A percentile compares a stretch with the other conserved stretches of the same genome.
These are phyloP conservation scores for Danio albolineatus DNA, from an alignment of 2,797 vertebrate species.

Conservation along the genomic window DNA sequence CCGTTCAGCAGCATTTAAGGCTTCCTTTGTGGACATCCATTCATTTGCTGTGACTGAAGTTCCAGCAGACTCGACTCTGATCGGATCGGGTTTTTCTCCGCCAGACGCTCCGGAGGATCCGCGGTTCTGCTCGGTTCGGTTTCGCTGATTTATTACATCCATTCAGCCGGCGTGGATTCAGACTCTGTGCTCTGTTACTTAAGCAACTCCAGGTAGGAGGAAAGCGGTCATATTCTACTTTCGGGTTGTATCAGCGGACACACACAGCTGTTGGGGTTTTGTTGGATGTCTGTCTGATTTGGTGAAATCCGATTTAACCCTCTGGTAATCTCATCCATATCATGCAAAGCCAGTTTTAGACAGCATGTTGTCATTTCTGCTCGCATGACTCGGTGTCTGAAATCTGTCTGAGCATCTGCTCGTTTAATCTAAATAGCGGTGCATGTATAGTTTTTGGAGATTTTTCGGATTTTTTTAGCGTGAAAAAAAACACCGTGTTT, in stretches of 20 bases:
- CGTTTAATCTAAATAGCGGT: too few relatives aligned
- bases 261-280: neutral
- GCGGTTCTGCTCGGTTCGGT: constrained; percentile 9
- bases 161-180: neutral
- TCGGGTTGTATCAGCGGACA: neutral
- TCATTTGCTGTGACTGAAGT: neutral
- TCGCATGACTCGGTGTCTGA: neutral
- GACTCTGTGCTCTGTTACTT: constrained; percentile 13
- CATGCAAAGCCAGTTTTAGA: neutral
- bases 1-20: neutral
- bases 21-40: neutral
- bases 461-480: too few relatives aligned
- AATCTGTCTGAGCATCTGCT: neutral
- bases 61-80: neutral
- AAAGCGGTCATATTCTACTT: constrained; percentile 7
- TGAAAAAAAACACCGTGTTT: too few relatives aligned
- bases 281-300: neutral
- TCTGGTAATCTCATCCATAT: neutral
- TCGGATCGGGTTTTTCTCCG: neutral
- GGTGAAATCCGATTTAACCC: neutral
- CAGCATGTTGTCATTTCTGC: neutral
- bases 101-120: constrained; percentile 34
- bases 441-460: neutral
- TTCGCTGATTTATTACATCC: constrained; percentile 7
- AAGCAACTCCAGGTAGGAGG: constrained; percentile 41